Evolutionary conservation across 2,113 vertebrate genomes (phyloP), one percentile per base, ranked within the genome.

Genomic region (Chionis minor): DNA sequence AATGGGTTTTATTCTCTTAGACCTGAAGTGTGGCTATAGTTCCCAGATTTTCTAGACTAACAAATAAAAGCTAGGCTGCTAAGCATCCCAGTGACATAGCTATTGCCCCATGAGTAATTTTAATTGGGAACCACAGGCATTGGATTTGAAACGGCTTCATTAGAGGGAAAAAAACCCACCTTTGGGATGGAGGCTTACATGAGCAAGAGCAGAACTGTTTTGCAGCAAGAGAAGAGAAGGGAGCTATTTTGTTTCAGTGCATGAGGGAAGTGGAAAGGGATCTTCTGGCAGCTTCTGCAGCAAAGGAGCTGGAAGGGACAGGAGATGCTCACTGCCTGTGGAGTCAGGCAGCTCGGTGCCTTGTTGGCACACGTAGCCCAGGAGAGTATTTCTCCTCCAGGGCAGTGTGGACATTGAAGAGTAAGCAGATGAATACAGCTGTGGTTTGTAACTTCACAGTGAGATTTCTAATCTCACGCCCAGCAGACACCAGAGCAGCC

Each of bases 361-460:
- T 7, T 58, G 0, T 11, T 2, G 42, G 59, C 38, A 6, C 42
- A 8, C 9, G 1, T 4, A 33, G 62, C 55, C 28, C 63, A 21
- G 80, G 28, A 77, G 11, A 1, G n/a, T 33, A 33, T 54, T 63
- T 9, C 35, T 6, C 4, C 21, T 19, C 54, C 15, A 4, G 0
- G 40, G 20, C 3, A 52, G 2, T 0, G 78, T 1, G 32, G n/a
- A 8, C 8, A 28, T 1, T 47, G 33, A 3, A 38, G 35, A 23
- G 24, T 1, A n/a, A 32, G 38, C 17, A 27, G 63, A 2, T 4
- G 74, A 51, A 26, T 2, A 19, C 7, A 32, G 63, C 45, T 12
- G 59, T 1, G 1, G 54, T 27, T 58, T 21, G 8, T 9, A 3
- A 28, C 9, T 7, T 32, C n/a, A 9, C 26, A 5, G 56, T 0